Percentiles rank a stretch among this genome's conserved stretches.
These are phyloP conservation scores for Mystacornis crossleyi DNA, from an alignment of 2,113 vertebrate species.

Conservation along the genomic window DNA sequence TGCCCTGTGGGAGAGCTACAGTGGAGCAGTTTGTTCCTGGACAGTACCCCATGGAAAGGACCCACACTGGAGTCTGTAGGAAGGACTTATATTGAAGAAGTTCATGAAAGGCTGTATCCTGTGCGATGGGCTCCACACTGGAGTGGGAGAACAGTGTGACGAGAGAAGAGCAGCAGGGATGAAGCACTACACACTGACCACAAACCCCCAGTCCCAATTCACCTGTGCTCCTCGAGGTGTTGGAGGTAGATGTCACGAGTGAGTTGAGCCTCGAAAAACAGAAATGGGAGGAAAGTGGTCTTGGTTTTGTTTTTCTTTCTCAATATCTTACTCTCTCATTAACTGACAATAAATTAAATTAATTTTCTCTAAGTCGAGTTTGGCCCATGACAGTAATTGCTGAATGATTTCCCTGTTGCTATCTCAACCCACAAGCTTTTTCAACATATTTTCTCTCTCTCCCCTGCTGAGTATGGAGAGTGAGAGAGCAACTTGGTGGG, in stretches of 20 bases:
- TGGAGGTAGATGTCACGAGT: neutral
- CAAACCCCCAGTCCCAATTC: neutral
- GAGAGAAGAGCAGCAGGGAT: neutral
- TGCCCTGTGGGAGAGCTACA: neutral
- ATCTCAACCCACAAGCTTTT: neutral
- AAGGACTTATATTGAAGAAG: neutral
- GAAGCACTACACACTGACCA: neutral
- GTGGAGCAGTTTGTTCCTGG: neutral
- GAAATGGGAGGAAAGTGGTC: neutral
- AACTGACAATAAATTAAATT: neutral
- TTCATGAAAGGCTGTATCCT: neutral
- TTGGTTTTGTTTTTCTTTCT: neutral
- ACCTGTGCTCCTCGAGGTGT: rapidly evolving
- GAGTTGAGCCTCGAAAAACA: neutral
- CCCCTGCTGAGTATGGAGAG: neutral
- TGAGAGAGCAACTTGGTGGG: neutral
- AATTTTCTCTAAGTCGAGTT: neutral
- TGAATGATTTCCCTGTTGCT: neutral
- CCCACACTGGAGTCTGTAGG: neutral
- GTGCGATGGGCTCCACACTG: neutral
- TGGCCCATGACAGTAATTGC: neutral
- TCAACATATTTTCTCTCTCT: neutral
- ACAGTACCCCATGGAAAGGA: neutral
- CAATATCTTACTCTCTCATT: neutral
- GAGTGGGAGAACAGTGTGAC: neutral